Evolutionary conservation across 37 sponge, comb jelly and placozoan genomes (phyloP).

Genomic region (Axinella damicornis): DNA sequence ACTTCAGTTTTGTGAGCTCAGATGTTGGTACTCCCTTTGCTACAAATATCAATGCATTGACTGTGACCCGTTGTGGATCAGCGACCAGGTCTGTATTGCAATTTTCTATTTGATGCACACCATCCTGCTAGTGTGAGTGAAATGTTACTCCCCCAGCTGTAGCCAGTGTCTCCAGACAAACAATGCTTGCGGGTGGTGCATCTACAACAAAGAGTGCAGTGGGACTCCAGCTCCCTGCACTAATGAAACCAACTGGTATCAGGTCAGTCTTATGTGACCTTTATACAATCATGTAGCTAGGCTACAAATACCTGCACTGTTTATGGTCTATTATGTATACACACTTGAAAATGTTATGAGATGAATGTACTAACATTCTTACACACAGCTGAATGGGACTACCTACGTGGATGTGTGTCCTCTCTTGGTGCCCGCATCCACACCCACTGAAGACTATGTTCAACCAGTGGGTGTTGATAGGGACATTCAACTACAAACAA

Average conservation of each 20-base stretch:
- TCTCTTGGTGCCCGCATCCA: constrained; percentile 3
- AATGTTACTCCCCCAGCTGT: constrained; percentile 17
- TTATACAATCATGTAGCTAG: too few species aligned
- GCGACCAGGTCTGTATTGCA: constrained; percentile 25
- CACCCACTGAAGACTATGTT: constrained; percentile 20
- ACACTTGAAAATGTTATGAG: too few species aligned
- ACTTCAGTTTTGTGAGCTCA: constrained; percentile 50
- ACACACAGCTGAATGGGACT: too few species aligned
- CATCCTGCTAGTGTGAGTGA: too few species aligned
- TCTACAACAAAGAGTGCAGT: constrained; percentile 45
- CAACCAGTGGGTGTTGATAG: constrained; percentile 31
- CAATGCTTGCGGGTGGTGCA: constrained; percentile 56
- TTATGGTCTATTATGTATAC: too few species aligned
- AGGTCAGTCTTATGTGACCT: too few species aligned
- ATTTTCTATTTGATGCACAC: too few species aligned
- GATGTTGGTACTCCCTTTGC: constrained; percentile 19
- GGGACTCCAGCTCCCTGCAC: constrained; percentile 26
- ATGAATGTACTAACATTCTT: too few species aligned
- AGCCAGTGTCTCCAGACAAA: constrained; percentile 40
- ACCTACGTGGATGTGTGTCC: constrained; percentile 43
- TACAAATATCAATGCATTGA: constrained; percentile 19
- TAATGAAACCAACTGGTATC: too few species aligned
- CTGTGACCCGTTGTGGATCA: constrained; percentile 19
- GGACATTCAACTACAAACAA: constrained; percentile 22
- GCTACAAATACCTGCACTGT: too few species aligned